These are phyloP conservation scores for Dicrostonyx torquatus DNA, from an alignment of 2,797 vertebrate genomes.

Conservation along the genomic window DNA sequence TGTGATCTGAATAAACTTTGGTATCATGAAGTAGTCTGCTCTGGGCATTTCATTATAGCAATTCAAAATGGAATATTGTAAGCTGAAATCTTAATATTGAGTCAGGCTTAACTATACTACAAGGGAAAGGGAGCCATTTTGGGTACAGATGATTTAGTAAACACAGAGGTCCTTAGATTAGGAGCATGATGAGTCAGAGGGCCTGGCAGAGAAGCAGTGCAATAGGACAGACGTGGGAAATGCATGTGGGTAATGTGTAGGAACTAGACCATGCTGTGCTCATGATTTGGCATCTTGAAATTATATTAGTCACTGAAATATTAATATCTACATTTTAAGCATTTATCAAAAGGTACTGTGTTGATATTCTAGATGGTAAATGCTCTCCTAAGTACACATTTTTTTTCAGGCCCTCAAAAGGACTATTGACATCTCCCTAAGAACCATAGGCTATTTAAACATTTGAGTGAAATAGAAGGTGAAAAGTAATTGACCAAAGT, in stretches of 20 bases:
- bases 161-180: neutral
- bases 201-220: neutral
- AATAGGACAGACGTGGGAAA: neutral
- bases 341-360: neutral
- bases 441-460: neutral
- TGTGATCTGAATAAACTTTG: neutral
- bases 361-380: neutral
- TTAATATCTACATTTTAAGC: slow-evolving; percentile 15
- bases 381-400: neutral
- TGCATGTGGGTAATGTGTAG: rapidly evolving
- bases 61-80: neutral
- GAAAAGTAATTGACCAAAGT: neutral
- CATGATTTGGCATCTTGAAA: neutral
- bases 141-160: neutral
- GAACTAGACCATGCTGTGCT: neutral
- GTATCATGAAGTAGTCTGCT: neutral
- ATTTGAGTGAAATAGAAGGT: too few relatives aligned
- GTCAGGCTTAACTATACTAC: neutral
- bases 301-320: neutral
- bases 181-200: neutral
- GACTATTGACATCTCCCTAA: neutral
- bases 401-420: neutral
- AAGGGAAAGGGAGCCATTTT: neutral
- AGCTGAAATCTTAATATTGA: neutral
- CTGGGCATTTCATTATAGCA: neutral